Percentiles rank a stretch among this genome's conserved stretches.
phyloP scores from a whole-genome alignment of 2,888 invertebrate species.

The Hirtodrosophila cameraria region DNA sequence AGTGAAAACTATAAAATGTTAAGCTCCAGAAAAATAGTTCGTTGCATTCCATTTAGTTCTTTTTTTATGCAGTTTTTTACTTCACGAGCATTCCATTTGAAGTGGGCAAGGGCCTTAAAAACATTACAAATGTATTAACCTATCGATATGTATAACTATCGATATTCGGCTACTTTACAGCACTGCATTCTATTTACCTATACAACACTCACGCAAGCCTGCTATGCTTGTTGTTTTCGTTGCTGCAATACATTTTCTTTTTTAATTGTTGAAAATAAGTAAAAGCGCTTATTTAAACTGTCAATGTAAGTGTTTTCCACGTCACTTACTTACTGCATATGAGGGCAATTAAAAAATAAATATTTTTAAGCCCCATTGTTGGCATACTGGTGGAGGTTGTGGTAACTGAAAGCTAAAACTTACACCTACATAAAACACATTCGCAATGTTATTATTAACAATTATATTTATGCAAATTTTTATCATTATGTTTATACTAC shows the following conservation, averaged over 20 bases:
- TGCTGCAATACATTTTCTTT: slow-evolving; percentile 11
- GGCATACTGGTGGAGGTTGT: background rate
- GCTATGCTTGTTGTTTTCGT: slow-evolving; percentile 41
- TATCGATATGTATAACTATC: no score
- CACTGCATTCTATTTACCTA: no score
- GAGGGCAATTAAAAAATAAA: background rate
- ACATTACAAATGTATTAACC: no score
- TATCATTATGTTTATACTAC: slow-evolving; percentile 20
- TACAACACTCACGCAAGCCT: slow-evolving; percentile 25
- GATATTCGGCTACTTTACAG: no score
- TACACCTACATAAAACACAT: background rate
- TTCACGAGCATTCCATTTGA: no score
- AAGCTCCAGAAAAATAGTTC: no score
- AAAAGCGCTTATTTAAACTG: background rate
- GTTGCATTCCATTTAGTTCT: no score
- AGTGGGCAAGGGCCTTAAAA: no score
- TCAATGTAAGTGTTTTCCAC: slow-evolving; percentile 44
- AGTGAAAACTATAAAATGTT: no score
- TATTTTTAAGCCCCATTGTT: no score
- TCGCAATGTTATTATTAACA: slow-evolving; percentile 15
- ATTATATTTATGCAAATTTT: slow-evolving; percentile 16
- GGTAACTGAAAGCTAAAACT: background rate
- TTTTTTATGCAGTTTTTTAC: no score
- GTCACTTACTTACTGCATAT: background rate
- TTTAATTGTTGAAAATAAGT: slow-evolving; percentile 7